Conservation (phyloP, 2,888 invertebrate species). For the Deilephila elpenor region DNA sequence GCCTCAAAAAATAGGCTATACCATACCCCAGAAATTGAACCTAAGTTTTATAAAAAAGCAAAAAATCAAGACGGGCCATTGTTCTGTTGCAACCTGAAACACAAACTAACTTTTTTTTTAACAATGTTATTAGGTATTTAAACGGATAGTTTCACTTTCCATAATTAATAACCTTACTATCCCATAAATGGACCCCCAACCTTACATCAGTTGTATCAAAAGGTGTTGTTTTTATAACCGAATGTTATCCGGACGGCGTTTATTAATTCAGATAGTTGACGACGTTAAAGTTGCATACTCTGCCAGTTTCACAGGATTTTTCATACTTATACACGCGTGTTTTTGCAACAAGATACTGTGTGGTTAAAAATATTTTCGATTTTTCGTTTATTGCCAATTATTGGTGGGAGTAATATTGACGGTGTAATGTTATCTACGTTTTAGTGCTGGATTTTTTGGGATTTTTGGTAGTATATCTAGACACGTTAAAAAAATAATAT, state of each 20-base stretch:
- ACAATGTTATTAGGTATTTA: too few species aligned
- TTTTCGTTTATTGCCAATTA: background rate
- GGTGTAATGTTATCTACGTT: too few species aligned
- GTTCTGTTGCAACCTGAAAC: too few species aligned
- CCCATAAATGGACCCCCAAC: background rate
- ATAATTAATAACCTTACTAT: too few species aligned
- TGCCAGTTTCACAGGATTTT: background rate
- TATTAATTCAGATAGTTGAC: conserved; percentile 23
- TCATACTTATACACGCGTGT: background rate
- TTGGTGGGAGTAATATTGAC: background rate
- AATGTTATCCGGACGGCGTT: background rate
- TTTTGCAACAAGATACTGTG: background rate
- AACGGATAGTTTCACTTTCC: too few species aligned
- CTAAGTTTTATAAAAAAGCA: too few species aligned
- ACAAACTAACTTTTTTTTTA: too few species aligned
- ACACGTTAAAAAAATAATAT: too few species aligned
- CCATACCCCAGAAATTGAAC: too few species aligned
- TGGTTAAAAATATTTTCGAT: background rate
- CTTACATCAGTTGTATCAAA: background rate
- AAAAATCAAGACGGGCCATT: too few species aligned
- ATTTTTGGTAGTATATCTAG: background rate
- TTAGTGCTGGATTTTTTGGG: background rate
- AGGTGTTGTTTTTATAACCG: background rate
- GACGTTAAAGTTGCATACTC: background rate
- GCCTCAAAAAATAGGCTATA: too few species aligned